Base-by-base conservation (phyloP, 1,140 invertebrate genomes). In the Augochlora pura region DNA sequence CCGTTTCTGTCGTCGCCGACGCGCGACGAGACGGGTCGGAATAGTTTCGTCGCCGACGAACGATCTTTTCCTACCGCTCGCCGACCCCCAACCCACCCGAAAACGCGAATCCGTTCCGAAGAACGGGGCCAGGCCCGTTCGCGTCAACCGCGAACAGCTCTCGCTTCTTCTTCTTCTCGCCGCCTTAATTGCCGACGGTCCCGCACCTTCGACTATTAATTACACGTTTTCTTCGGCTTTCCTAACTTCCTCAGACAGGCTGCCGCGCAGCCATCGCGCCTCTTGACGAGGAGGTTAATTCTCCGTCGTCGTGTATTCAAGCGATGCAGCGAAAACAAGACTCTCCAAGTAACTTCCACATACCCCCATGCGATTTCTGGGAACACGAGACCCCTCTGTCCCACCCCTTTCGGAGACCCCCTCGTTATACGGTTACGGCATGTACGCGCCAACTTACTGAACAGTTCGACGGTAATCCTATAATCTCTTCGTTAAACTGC, bases 151-250 rank as follows among this genome's bases (percentile, higher is more conserved):
- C 59, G 59, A 62, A 12, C 18, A 5, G 49, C 49, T 46, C 42
- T 12, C 9, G 59, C 8, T 42, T n/a, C 25, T 21, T 38, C 38
- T 46, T 46, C 42, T 46, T 46, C 59, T n/a, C 59, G 21, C 23
- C 6, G 3, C 12, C 12, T 16, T 73, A 74, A 74, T 74, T 74
- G 27, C 46, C 62, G 21, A 7, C 21, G 49, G 27, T 21, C 7
- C 18, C 27, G 64, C 23, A 16, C n/a, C 64, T n/a, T 12, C 39
- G 64, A 39, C 72, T 74, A 54, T 74, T 66, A 66, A 74, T 54
- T 66, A 54, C 27, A 65, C 42, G 72, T 49, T 74, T 74, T 74
- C 62, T 54, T 74, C 42, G 27, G 21, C 9, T 38, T 65, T 38
- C 21, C 16, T 5, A 74, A 74, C 60, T 74, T 54, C 12, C 16